Conservation (phyloP, 2,113 vertebrate genomes). For the Prinia subflava region DNA sequence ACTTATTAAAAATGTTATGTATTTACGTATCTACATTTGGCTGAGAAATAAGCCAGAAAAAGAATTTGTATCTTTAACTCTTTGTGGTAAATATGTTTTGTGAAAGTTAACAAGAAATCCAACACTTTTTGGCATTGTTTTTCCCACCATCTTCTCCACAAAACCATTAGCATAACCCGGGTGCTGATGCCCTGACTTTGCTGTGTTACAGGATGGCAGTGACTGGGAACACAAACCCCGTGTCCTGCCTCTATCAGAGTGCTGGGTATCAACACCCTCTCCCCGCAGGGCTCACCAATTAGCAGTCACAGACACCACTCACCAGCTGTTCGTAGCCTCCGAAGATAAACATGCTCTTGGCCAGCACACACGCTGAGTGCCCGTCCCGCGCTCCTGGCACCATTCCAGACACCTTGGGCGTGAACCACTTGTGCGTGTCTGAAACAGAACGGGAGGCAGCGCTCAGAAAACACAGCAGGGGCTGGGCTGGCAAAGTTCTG, state of each 20-base stretch:
- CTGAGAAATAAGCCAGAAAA: not conserved
- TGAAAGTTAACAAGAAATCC: not conserved
- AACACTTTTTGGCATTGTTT: not conserved
- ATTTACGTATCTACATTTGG: not conserved
- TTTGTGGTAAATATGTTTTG: not conserved
- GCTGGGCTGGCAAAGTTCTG: not conserved
- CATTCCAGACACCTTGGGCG: conserved; percentile 87
- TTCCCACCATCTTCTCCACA: not conserved
- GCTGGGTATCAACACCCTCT: not conserved
- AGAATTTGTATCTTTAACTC: not conserved
- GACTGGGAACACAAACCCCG: not conserved
- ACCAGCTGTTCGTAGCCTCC: conserved; percentile 98
- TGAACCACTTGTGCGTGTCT: conserved; percentile 93
- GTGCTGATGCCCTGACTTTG: not conserved
- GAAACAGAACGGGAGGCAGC: not conserved
- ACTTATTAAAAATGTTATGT: not conserved
- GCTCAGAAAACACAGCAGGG: not conserved
- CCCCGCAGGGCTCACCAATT: not conserved
- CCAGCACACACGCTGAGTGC: conserved; percentile 91
- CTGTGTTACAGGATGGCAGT: not conserved
- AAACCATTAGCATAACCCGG: not conserved
- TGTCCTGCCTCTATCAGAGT: not conserved
- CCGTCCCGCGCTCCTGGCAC: conserved; percentile 94
- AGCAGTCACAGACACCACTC: conserved; percentile 48
- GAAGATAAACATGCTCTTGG: conserved; percentile 96